A percentile compares a stretch with the other conserved stretches of the same genome.
phyloP scores from a whole-genome alignment of 2,888 invertebrate genomes.

The Orthosia cruda region DNA sequence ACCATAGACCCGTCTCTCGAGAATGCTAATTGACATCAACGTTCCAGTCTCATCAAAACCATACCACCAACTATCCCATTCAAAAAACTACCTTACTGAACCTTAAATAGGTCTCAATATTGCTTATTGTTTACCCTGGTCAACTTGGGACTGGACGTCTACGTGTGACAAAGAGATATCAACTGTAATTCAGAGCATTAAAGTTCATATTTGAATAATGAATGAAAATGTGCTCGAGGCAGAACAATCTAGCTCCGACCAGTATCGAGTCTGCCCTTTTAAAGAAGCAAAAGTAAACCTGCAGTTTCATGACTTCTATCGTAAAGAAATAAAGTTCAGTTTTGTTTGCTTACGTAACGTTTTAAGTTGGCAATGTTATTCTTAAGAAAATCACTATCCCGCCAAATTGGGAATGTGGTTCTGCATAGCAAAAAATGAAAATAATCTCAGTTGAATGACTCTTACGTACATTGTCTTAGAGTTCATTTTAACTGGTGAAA shows the following conservation, averaged over 20 bases:
- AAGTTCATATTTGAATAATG: slow-evolving; percentile 68
- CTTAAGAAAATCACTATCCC: slow-evolving; percentile 76
- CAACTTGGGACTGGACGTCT: slow-evolving; percentile 66
- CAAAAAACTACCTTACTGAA: slow-evolving; percentile 65
- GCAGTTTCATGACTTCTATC: slow-evolving; percentile 61
- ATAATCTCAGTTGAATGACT: slow-evolving; percentile 53
- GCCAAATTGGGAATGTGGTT: slow-evolving; percentile 80
- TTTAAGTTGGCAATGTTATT: slow-evolving; percentile 54
- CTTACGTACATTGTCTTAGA: slow-evolving; percentile 31
- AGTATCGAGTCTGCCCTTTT: slow-evolving; percentile 79
- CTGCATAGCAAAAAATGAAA: slow-evolving; percentile 68
- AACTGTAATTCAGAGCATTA: slow-evolving; percentile 67
- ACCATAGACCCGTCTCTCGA: slow-evolving; percentile 74
- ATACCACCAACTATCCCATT: slow-evolving; percentile 54
- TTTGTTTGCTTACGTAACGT: slow-evolving; percentile 46
- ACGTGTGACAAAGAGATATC: slow-evolving; percentile 62
- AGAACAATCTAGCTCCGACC: slow-evolving; percentile 81
- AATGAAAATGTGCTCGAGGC: slow-evolving; percentile 70
- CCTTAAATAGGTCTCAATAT: slow-evolving; percentile 57
- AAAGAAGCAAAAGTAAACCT: slow-evolving; percentile 70
- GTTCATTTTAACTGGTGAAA: slow-evolving; percentile 36
- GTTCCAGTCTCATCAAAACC: slow-evolving; percentile 76
- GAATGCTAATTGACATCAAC: slow-evolving; percentile 82
- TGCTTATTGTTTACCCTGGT: slow-evolving; percentile 37
- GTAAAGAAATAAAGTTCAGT: slow-evolving; percentile 62